phyloP scores from a whole-genome alignment of 2,888 invertebrate species.

The Thera obeliscata region DNA sequence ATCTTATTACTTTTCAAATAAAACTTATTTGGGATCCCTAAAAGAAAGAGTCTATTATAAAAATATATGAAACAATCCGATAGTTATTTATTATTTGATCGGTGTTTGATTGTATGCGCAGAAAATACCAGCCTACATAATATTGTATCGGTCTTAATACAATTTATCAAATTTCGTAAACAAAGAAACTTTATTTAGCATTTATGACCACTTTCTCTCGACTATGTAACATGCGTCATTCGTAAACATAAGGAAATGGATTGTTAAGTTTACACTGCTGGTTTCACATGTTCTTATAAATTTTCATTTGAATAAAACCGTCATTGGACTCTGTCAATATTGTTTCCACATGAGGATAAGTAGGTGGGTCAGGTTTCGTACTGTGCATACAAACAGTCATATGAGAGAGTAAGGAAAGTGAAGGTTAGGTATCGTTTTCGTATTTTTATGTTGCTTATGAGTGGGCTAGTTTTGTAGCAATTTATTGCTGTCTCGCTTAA shows the following conservation, averaged over 20 bases:
- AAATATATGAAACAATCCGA: no score
- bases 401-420: constrained; percentile 69
- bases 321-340: constrained; percentile 45
- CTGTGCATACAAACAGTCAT: constrained; percentile 63
- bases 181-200: constrained; percentile 36
- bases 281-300: constrained; percentile 14
- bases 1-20: no score
- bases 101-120: no score
- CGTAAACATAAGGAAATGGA: constrained; percentile 29
- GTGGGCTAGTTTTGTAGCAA: background rate
- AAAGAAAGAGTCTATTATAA: no score
- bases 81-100: no score
- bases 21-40: no score
- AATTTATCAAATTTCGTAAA: constrained; percentile 12
- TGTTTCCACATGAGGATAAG: constrained; percentile 23
- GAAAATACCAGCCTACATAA: no score
- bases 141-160: no score
- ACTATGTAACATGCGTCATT: constrained; percentile 48
- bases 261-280: constrained; percentile 40
- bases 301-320: constrained; percentile 24
- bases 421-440: constrained; percentile 50
- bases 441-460: constrained; percentile 22
- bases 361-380: constrained; percentile 60
- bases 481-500: no score
- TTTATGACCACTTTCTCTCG: constrained; percentile 61